Conservation (phyloP, 2,888 invertebrate genomes). For the Latrodectus elegans region DNA sequence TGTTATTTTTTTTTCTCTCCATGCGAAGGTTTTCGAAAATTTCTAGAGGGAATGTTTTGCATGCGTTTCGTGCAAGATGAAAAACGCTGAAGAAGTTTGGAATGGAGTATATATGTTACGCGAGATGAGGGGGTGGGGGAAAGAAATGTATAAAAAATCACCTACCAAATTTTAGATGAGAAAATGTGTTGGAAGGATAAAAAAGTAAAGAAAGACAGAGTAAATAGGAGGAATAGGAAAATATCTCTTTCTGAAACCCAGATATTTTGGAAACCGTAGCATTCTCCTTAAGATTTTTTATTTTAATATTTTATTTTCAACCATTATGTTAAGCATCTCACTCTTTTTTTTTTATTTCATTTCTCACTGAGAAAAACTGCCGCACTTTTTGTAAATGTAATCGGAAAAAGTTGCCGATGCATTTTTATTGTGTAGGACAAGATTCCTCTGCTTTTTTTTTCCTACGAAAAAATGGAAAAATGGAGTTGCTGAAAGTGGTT, state of each 20-base stretch:
- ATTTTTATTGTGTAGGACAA: conserved; percentile 69
- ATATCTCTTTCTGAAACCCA: conserved; percentile 63
- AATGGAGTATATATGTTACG: conserved; percentile 19
- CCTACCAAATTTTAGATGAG: conserved; percentile 62
- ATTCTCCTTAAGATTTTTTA: conserved; percentile 33
- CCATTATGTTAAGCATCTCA: conserved; percentile 39
- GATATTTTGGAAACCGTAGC: conserved; percentile 59
- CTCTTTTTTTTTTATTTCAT: conserved; percentile 36
- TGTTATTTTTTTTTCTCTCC: background rate
- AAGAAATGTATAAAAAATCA: conserved; percentile 24
- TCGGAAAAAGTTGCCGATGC: conserved; percentile 67
- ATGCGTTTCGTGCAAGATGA: conserved; percentile 65
- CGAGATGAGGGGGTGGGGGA: background rate
- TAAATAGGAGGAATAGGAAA: conserved; percentile 54
- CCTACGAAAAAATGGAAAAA: conserved; percentile 46
- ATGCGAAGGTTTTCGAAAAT: conserved; percentile 21
- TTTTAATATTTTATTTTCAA: conserved; percentile 40
- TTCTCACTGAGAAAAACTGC: conserved; percentile 11
- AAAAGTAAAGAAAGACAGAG: conserved; percentile 8
- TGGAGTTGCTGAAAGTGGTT: conserved; percentile 18
- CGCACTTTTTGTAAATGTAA: conserved; percentile 56
- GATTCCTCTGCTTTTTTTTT: conserved; percentile 24
- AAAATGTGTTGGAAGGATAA: conserved; percentile 44
- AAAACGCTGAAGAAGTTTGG: conserved; percentile 26
- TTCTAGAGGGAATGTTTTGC: conserved; percentile 63